Evolutionary conservation across 2,888 invertebrate species (phyloP), one percentile per base, ranked within the genome.

Genomic region (Cryptocephalus moraei): DNA sequence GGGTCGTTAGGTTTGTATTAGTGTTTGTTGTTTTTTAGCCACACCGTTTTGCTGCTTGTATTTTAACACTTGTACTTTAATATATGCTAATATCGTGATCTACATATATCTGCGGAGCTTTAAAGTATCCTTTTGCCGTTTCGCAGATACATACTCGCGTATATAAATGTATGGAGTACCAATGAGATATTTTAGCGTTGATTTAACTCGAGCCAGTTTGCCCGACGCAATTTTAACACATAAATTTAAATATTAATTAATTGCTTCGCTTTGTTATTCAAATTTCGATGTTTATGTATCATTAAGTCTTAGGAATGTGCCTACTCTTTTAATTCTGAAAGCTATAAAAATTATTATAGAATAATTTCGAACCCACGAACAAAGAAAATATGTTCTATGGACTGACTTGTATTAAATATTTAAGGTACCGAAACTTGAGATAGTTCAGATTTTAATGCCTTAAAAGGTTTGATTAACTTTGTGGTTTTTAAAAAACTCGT

Each of bases 1-100:
- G 54, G 55, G 54, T 57, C 56, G 55, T 57, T 57, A 55, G 54
- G 51, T 57, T 22, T 22, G 49, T 57, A 53, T 57, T 54, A 55
- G 55, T 55, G 55, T 55, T 54, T 55, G 53, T 54, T 46, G 50
- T 48, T 56, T 56, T 56, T 56, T 51, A 51, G 48, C 54, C 51
- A 46, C 52, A 51, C 51, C 51, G 52, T 54, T 51, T 43, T 47
- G 54, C 56, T 51, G 52, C 52, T 54, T 51, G 54, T 52, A 56
- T 54, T 56, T 56, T 51, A 56, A 50, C 11, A 51, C 34, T 44
- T 46, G 45, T 48, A 45, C 50, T 43, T 46, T 46, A 50, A 46
- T 48, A 45, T 48, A 48, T 48, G 48, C 43, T 48, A 48, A 48
- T 48, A 48, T 45, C 45, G 36, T 45, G 48, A 48, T 48, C 48